These are phyloP conservation scores for Arbacia lixula DNA, from an alignment of 53 echinoderm and acorn worm species.

Conservation along the genomic window DNA sequence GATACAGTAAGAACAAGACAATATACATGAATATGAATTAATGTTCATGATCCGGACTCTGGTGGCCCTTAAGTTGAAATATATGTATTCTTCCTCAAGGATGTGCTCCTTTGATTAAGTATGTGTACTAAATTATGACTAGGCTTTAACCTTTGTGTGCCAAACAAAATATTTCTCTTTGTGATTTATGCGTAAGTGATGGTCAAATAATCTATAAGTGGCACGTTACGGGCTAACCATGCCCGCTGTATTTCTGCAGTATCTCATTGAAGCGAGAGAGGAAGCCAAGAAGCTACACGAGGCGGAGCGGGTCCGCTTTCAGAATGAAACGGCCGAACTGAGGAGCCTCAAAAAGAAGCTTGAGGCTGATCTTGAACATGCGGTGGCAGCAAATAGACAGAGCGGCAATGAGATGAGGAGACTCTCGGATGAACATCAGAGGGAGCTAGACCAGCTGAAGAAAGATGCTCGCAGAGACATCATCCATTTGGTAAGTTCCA, in stretches of 20 bases:
- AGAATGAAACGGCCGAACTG: constrained; percentile 79
- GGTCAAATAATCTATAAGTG: too few relatives aligned
- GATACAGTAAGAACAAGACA: too few relatives aligned
- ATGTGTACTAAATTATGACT: too few relatives aligned
- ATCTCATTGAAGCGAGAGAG: constrained; percentile 67
- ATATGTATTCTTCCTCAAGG: too few relatives aligned
- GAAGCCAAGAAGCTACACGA: constrained; percentile 77
- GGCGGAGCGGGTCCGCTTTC: constrained; percentile 68
- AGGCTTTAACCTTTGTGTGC: too few relatives aligned
- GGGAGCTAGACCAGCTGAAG: constrained; percentile 81
- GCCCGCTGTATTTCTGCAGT: neutral
- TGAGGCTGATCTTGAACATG: constrained; percentile 67
- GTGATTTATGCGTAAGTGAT: too few relatives aligned
- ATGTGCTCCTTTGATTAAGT: too few relatives aligned
- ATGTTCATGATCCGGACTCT: too few relatives aligned
- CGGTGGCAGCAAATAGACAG: constrained; percentile 63
- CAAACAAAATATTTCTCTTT: too few relatives aligned
- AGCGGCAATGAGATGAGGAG: constrained; percentile 70
- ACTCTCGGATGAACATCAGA: constrained; percentile 75
- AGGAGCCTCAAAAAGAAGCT: constrained; percentile 68
- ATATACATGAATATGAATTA: too few relatives aligned
- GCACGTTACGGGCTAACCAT: too few relatives aligned
- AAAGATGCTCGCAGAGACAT: constrained; percentile 95
- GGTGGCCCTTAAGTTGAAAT: too few relatives aligned
- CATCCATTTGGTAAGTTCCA: constrained; percentile 75